Conservation (phyloP, 2,113 vertebrate genomes). For the Rafetus swinhoei region DNA sequence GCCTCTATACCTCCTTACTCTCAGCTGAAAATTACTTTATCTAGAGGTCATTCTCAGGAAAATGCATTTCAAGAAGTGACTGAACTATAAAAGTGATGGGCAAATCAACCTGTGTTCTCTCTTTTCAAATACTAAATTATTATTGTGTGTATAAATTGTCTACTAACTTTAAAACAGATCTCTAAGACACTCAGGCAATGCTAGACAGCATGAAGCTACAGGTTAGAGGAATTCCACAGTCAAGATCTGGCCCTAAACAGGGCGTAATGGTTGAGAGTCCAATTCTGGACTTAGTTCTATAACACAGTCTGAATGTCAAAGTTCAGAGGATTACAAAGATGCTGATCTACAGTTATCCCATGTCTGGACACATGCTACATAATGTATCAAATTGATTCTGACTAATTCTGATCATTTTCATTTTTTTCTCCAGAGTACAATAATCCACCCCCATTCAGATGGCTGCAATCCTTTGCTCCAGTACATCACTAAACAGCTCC, state of each 20-base stretch:
- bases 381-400: neutral
- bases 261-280: neutral
- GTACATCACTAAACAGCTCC: rapidly evolving
- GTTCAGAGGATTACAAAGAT: neutral
- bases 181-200: neutral
- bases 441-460: neutral
- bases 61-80: neutral
- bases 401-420: neutral
- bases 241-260: neutral
- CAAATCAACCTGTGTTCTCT: neutral
- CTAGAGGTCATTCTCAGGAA: neutral
- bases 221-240: neutral
- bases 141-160: neutral
- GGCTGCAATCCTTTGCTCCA: neutral
- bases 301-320: neutral
- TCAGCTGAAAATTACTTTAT: neutral
- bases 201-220: neutral
- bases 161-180: neutral
- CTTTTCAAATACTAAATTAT: too few species aligned
- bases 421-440: neutral
- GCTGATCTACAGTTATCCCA: neutral
- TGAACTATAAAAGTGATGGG: neutral
- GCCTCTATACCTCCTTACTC: neutral
- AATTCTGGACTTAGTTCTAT: neutral
- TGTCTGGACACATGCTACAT: neutral